Evolutionary conservation across 2,113 vertebrate genomes (phyloP), one percentile per base, ranked within the genome.

Genomic region (Bothrops jararaca): DNA sequence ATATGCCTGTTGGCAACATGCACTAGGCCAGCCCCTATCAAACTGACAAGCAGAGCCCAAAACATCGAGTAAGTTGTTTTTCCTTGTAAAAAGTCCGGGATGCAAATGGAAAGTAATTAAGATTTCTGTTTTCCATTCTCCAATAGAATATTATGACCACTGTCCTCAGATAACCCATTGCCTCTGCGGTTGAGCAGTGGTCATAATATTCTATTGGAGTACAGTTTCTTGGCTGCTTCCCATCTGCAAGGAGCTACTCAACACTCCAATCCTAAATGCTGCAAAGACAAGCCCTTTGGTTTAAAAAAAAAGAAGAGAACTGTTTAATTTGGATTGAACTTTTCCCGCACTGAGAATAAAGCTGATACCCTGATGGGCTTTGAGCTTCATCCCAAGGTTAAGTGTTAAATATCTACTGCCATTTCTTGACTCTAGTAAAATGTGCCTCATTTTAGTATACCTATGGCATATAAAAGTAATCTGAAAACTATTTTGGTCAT

Each of bases 1-100:
- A 94, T 92, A 93, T 22, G 2, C 15, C 93, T 93, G 20, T 1
- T 64, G 90, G 90, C 50, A 90, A 56, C 64, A 34, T 94, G 92
- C n/a, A 95, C 80, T 95, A 86, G 80, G 45, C 85, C 88, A 94
- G 92, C 23, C 89, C 34, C 20, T 85, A 52, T 95, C 93, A 94
- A 88, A 93, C 39, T 95, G 90, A 53, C 69, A 85, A 1, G 0
- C 89, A 91, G 88, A 91, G 80, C 60, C 48, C 56, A 95, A 69
- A 91, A 64, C 13, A 56, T 42, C 64, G 57, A 93, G 89, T 93
- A 94, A 23, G 1, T 34, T 93, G 26, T 15, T 0, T 1, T 91
- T 92, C 80, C 22, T 45, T 15, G 0, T 64, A 85, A 91, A 88
- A 95, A 94, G 87, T 45, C 42, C 24, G 69, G 34, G 85, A 52